A percentile compares a stretch with the other conserved stretches of the same genome.
These are phyloP conservation scores for Leptinotarsa haldemani DNA, from an alignment of 2,888 invertebrate genomes.

Conservation along the genomic window DNA sequence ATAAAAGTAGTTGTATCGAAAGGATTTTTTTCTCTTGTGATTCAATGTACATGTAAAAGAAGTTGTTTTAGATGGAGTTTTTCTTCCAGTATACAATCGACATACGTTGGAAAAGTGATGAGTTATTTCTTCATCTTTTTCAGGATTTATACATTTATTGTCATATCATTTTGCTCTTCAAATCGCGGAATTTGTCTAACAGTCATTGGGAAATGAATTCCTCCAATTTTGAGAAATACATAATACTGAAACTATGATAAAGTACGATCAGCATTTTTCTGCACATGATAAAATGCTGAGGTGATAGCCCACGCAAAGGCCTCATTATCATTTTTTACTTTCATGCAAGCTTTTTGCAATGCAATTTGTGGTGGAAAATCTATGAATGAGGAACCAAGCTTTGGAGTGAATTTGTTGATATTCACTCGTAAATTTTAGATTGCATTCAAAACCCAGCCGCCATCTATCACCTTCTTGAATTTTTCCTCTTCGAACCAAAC, in stretches of 20 bases:
- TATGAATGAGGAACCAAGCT: not conserved
- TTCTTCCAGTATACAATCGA: too few species aligned
- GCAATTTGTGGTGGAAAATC: conserved; percentile 45
- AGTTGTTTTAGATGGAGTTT: too few species aligned
- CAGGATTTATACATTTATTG: not conserved
- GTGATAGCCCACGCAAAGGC: conserved; percentile 52
- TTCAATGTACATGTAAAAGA: too few species aligned
- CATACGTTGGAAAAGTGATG: not conserved
- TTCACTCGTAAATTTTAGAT: conserved; percentile 32
- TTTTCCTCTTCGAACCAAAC: conserved; percentile 32
- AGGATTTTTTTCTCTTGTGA: too few species aligned
- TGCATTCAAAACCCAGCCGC: conserved; percentile 30
- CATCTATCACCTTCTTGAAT: conserved; percentile 50
- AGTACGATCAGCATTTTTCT: not conserved
- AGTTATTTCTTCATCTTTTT: too few species aligned
- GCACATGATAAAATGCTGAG: conserved; percentile 46
- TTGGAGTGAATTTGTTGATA: conserved; percentile 47
- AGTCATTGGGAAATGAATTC: not conserved
- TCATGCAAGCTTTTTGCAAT: conserved; percentile 38
- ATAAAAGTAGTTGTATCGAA: too few species aligned
- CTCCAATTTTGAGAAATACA: not conserved
- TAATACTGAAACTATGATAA: not conserved
- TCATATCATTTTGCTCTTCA: not conserved
- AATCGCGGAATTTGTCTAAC: not conserved
- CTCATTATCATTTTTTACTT: too few species aligned